Base-by-base conservation (phyloP, 2,888 invertebrate genomes). In the Celastrina argiolus region DNA sequence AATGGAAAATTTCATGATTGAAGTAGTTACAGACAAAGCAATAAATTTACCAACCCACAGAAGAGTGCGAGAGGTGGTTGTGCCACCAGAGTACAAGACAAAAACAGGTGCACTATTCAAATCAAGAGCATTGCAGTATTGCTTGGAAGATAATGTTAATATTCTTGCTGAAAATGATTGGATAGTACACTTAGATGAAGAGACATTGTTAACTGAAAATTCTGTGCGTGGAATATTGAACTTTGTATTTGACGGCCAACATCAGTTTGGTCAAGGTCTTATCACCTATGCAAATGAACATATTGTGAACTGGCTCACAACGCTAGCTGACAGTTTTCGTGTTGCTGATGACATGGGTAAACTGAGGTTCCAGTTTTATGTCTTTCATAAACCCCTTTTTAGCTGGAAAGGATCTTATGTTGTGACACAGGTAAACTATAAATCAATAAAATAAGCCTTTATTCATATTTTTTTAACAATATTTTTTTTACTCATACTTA, bases 321-420 rank as follows among this genome's bases (percentile, higher is more conserved):
- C 99, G 0, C 88, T 99, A 73, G 98, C 98, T 14, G 99, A 99
- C 81, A 97, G 97, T 79, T 98, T 97, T 84, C 94, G 99, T 72
- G 98, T 99, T 1, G 96, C 98, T 28, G 98, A 99, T 88, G 99
- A 99, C 79, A 98, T 99, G 98, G 99, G 99, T 67, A 99, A 99
- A 87, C 89, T 99, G 66, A 93, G 98, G 76, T 92, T 97, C 72
- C 98, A 98, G 83, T 98, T 99, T 81, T 95, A 95, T 77, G 92
- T 97, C 85, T 98, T 99, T 83, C 98, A 98, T 83, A 97, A 96
- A 81, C 98, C 99, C 18, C 91, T 98, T 67, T 98, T 99, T 85
- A 98, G 98, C 84, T 98, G 98, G 98, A 99, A 99, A 89, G 99
- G 99, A 69, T 98, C 98, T 56, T 99, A 96, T 88, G 98, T 99